Base-by-base conservation (phyloP, 2,797 vertebrate species). In the Moxostoma hubbsi region DNA sequence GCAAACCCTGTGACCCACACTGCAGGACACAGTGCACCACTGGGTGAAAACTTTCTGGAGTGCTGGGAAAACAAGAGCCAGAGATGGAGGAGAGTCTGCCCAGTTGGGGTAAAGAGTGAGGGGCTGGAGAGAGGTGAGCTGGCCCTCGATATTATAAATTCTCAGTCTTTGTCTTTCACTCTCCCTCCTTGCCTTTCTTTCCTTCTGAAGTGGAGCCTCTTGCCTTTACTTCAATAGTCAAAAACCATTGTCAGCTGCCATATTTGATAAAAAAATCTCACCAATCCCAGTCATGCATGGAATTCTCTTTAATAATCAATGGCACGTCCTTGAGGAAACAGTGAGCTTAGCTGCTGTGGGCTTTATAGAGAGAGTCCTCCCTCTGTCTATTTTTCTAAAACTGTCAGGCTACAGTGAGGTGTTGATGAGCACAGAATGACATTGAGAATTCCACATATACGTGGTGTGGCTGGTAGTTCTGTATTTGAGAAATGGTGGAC, bases 31-130 rank as follows among this genome's bases (percentile, higher is more conserved):
- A 70, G 59, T 71, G 74, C 75, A 59, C 61, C 49, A 64, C 70
- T 54, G 62, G 51, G 53, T 84, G 83, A 76, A 81, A 84, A 76
- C 53, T 73, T 82, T 81, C 75, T 62, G 67, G 79, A 79, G 80
- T 70, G 66, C 53, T 79, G 67, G 75, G 75, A 72, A 70, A 75
- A 70, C 54, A 57, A 72, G 53, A 66, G 61, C 45, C n/a, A 36
- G 65, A 63, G 50, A 79, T 49, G 1, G 2, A 47, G 43, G 49
- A 53, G 46, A 71, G 59, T 10, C 57, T 18, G 49, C 2, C 24
- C 24, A 59, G 16, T 24, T 64, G 62, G 61, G 13, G 13, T 46
- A 64, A 69, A 70, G 53, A 55, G 68, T n/a, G 45, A 50, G 67
- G 24, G 66, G 36, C 51, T 53, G 10, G 49, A 47, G 24, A 73